Base-by-base conservation (phyloP, 2,888 invertebrate species). In the Hypselothyrea guttata region DNA sequence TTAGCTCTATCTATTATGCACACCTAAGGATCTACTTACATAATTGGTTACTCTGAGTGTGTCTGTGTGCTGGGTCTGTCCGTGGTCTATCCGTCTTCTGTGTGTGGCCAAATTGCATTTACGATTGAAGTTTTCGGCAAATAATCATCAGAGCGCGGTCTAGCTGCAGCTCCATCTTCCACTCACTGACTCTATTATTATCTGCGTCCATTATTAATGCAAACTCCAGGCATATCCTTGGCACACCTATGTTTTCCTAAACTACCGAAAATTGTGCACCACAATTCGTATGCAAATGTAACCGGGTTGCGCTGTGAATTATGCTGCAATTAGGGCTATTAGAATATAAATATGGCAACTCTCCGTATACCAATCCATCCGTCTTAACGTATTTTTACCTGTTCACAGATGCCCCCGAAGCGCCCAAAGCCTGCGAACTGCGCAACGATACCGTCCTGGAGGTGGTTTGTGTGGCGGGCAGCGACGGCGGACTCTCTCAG, bases 401-500 rank as follows among this genome's bases (percentile, higher is more conserved):
- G 8, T 34, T 31, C 89, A 11, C 90, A 96, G 96, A 93, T 81
- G 91, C 93, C 31, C 96, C 96, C 1, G 94, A 95, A 86, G 92
- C 95, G 7, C 96, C 96, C 5, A 92, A 91, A 83, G 93, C 94
- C 88, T 96, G 96, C 89, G 92, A 93, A 71, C 90, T 96, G 71
- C 91, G 92, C 64, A 94, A 94, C 88, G 93, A 94, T 83, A 93
- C 92, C 52, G 78, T 89, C 18, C 88, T 95, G 42, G 93, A 93
- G 87, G 93, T 94, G 68, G 93, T 92, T 70, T 96, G 96, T 89
- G 91, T 93, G 68, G 94, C 96, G 0, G 95, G 96, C 38, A 93
- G 93, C 86, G 95, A 95, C 86, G 96, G 96, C 4, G 96, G 96
- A 9, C 91, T 95, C 41, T 93, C 94, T 22, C 96, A 96, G 89